Evolutionary conservation across 2,113 vertebrate species (phyloP).

Genomic region (Cephalophus harveyi): DNA sequence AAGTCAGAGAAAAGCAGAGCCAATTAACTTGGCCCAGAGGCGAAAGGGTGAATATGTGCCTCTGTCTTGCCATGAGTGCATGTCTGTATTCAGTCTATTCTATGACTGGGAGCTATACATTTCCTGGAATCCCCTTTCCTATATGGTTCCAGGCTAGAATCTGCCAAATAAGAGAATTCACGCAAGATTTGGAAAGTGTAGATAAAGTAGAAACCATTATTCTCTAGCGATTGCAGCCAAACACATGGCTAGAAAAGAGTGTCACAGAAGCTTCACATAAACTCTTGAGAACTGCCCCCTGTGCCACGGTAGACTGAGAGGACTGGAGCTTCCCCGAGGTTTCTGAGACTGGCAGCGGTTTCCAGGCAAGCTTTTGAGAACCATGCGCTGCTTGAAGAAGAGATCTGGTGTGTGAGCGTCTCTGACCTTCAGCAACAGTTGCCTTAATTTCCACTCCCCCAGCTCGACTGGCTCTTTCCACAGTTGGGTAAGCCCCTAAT

Average conservation of each 20-base stretch:
- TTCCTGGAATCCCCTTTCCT: neutral
- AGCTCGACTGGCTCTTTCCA: neutral
- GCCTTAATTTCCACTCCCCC: neutral
- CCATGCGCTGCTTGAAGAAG: neutral
- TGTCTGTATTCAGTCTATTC: neutral
- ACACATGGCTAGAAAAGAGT: neutral
- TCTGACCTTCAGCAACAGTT: neutral
- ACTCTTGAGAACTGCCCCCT: neutral
- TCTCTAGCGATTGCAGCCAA: neutral
- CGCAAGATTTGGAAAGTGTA: neutral
- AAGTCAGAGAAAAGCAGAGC: neutral
- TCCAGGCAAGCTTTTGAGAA: neutral
- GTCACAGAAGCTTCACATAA: neutral
- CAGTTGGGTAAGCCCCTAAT: neutral
- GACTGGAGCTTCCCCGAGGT: neutral
- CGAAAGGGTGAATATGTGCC: neutral
- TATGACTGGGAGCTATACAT: neutral
- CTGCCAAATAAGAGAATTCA: neutral
- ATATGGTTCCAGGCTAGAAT: neutral
- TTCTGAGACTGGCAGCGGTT: neutral
- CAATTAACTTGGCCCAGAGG: neutral
- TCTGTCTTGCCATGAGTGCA: neutral
- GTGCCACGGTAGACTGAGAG: no score
- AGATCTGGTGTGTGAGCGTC: neutral
- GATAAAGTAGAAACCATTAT: neutral